phyloP scores from a whole-genome alignment of 2,797 vertebrate species.

The Cossypha heuglini region DNA sequence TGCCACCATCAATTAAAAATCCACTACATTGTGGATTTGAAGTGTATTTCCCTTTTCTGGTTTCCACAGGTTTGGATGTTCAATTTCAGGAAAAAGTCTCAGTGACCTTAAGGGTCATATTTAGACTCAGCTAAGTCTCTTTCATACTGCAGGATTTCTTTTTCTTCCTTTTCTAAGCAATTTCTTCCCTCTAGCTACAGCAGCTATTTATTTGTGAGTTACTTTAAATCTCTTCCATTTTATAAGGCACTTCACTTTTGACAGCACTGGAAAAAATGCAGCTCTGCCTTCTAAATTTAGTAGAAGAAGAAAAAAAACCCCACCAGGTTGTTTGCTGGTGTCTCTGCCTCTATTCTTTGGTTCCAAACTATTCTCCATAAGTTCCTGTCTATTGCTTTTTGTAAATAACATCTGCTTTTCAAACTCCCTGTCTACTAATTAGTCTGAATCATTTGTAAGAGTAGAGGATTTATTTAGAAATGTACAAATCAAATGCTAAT shows the following conservation, averaged over 20 bases:
- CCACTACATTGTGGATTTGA: background rate
- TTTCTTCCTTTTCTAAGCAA: conserved; percentile 22
- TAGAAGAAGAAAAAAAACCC: background rate
- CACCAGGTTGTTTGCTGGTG: conserved; percentile 32
- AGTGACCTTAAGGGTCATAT: conserved; percentile 21
- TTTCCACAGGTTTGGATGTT: background rate
- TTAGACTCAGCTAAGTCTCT: conserved; percentile 25
- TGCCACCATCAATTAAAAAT: background rate
- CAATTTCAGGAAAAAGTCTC: background rate
- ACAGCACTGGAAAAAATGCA: conserved; percentile 36
- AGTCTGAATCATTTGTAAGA: background rate
- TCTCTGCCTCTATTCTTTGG: conserved; percentile 41
- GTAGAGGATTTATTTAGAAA: conserved; percentile 5
- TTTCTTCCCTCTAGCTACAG: conserved; percentile 34
- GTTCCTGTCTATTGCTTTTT: conserved; percentile 39
- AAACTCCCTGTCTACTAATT: conserved; percentile 53
- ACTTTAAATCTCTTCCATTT: conserved; percentile 57
- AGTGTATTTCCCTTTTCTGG: background rate
- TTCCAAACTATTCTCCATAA: conserved; percentile 48
- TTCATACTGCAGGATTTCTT: background rate
- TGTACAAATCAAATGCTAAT: conserved; percentile 45
- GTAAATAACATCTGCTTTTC: conserved; percentile 69
- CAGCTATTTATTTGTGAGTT: conserved; percentile 55
- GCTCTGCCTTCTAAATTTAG: conserved; percentile 57
- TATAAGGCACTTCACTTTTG: conserved; percentile 55